A percentile compares a stretch with the other conserved stretches of the same genome.
Conservation (phyloP, 2,888 invertebrate species). For the Mactromeris polynyma region DNA sequence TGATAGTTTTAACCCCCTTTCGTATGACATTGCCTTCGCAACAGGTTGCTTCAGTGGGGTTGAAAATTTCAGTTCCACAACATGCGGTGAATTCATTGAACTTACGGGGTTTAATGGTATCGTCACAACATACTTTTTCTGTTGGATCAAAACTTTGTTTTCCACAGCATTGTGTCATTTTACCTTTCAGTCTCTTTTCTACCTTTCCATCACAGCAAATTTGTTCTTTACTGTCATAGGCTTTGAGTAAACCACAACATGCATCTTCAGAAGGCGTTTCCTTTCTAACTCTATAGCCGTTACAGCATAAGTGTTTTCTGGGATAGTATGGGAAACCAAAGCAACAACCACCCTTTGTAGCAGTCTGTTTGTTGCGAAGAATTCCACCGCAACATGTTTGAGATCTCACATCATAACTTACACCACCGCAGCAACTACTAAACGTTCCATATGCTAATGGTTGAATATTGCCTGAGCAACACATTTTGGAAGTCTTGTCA, state of each 20-base stretch:
- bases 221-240: slow-evolving; percentile 34
- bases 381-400: slow-evolving; percentile 45
- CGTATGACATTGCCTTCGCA: slow-evolving; percentile 26
- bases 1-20: not conserved
- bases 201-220: slow-evolving; percentile 48
- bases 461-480: not conserved
- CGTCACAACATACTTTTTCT: slow-evolving; percentile 44
- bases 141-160: slow-evolving; percentile 40
- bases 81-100: slow-evolving; percentile 44
- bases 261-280: slow-evolving; percentile 11
- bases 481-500: not conserved
- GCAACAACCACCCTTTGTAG: slow-evolving; percentile 28
- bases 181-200: slow-evolving; percentile 17
- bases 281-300: slow-evolving; percentile 31
- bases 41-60: slow-evolving; percentile 34
- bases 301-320: slow-evolving; percentile 40
- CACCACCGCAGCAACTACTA: slow-evolving; percentile 28
- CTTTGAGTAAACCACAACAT: slow-evolving; percentile 42
- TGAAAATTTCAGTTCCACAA: slow-evolving; percentile 43
- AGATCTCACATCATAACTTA: slow-evolving; percentile 26
- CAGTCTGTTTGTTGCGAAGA: not conserved
- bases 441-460: not conserved
- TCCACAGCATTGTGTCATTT: slow-evolving; percentile 45
- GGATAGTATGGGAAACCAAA: slow-evolving; percentile 24
- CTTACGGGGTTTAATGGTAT: slow-evolving; percentile 17